Evolutionary conservation across 2,888 invertebrate species (phyloP).

Genomic region (Drosophila emarginata): DNA sequence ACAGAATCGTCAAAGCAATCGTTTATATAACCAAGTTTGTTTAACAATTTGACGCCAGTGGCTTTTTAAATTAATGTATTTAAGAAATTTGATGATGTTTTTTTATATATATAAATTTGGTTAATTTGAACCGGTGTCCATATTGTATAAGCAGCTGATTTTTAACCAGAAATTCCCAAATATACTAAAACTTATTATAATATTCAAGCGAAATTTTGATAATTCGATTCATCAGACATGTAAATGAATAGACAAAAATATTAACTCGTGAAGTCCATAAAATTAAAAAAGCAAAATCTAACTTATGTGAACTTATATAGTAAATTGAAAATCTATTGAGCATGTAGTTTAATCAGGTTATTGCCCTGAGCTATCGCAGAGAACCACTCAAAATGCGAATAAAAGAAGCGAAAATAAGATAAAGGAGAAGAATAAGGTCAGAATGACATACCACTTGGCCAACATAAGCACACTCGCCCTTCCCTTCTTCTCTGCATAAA

Average conservation of each 20-base stretch:
- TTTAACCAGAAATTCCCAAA: conserved; percentile 9
- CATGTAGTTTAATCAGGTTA: conserved; percentile 36
- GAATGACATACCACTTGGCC: conserved; percentile 34
- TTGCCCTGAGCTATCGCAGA: conserved; percentile 18
- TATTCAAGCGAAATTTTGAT: conserved; percentile 9
- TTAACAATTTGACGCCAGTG: background rate
- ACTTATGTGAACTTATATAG: background rate
- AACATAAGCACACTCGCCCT: conserved; percentile 1
- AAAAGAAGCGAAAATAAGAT: background rate
- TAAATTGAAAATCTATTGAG: background rate
- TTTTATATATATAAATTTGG: background rate
- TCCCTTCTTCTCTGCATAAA: background rate
- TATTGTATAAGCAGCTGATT: conserved; percentile 13
- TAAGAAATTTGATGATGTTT: background rate
- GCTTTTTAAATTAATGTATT: background rate
- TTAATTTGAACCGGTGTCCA: background rate
- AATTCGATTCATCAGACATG: conserved; percentile 12
- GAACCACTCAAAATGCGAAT: background rate
- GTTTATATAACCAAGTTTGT: conserved; percentile 3
- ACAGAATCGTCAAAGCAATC: background rate
- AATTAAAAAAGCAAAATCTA: background rate
- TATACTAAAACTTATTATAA: conserved; percentile 1
- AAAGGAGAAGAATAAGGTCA: conserved; percentile 38
- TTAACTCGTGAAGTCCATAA: conserved; percentile 8
- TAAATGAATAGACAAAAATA: conserved; percentile 13